Conservation (phyloP, 2,113 vertebrate genomes). For the Tupaia chinensis region DNA sequence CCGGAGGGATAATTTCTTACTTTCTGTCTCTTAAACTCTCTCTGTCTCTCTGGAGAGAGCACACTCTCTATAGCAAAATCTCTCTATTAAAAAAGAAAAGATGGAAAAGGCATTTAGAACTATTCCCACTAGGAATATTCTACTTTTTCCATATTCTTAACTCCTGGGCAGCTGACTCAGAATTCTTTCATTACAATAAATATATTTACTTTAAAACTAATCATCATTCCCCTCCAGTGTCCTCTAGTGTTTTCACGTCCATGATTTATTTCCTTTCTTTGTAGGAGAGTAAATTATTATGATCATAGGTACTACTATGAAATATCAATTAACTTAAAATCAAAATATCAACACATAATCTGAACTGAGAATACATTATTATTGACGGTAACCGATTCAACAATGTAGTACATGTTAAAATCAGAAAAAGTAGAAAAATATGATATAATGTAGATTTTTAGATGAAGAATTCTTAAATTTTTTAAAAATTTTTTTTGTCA, state of each 20-base stretch:
- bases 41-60: too few species aligned
- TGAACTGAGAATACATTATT: constrained; percentile 13
- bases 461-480: constrained; percentile 1
- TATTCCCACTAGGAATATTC: constrained; percentile 35
- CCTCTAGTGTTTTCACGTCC: constrained; percentile 47
- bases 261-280: constrained; percentile 61
- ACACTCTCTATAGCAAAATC: too few species aligned
- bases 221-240: constrained; percentile 37
- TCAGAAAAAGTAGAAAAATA: constrained; percentile 31
- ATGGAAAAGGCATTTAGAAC: constrained; percentile 38
- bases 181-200: constrained; percentile 58
- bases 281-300: constrained; percentile 56
- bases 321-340: constrained; percentile 65
- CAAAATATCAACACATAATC: constrained; percentile 46
- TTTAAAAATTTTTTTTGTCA: neutral
- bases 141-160: constrained; percentile 34
- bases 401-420: neutral
- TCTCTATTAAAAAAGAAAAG: neutral
- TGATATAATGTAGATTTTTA: neutral
- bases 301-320: constrained; percentile 17
- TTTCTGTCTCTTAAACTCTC: too few species aligned
- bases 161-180: neutral
- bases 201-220: constrained; percentile 65
- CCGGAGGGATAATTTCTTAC: too few species aligned
- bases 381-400: constrained; percentile 19